Percentiles rank a stretch among this genome's conserved stretches.
Evolutionary conservation across 2,113 vertebrate genomes (phyloP).

Genomic region (Gobio gobio): DNA sequence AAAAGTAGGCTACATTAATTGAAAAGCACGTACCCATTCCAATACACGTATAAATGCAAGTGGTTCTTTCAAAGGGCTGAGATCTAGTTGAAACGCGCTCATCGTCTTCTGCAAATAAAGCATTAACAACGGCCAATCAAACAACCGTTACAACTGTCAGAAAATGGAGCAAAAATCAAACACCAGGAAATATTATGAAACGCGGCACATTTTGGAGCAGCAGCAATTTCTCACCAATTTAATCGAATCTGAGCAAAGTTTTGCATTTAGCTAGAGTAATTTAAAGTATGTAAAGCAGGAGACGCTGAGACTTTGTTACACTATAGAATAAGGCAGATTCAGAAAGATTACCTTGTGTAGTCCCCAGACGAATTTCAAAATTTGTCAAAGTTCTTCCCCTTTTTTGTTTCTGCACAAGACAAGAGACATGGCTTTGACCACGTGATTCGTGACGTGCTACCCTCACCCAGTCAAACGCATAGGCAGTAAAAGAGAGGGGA

Average conservation of each 20-base stretch:
- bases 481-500: no score
- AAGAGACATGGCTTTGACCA: background rate
- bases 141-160: background rate
- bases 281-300: background rate
- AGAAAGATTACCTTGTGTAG: background rate
- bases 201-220: background rate
- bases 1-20: background rate
- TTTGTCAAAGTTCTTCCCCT: background rate
- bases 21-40: slow-evolving; percentile 84
- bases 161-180: background rate
- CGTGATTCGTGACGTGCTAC: background rate
- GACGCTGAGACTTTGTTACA: background rate
- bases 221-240: background rate
- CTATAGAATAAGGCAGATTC: background rate
- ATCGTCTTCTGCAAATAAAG: slow-evolving; percentile 68
- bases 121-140: background rate
- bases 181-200: slow-evolving; percentile 7
- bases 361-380: background rate
- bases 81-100: slow-evolving; percentile 74
- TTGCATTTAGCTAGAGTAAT: background rate
- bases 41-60: slow-evolving; percentile 90
- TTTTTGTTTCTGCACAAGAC: background rate
- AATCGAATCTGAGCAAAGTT: background rate
- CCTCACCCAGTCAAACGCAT: background rate
- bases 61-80: slow-evolving; percentile 87